Conservation (phyloP, 2,113 vertebrate genomes). For the Tapirus terrestris region DNA sequence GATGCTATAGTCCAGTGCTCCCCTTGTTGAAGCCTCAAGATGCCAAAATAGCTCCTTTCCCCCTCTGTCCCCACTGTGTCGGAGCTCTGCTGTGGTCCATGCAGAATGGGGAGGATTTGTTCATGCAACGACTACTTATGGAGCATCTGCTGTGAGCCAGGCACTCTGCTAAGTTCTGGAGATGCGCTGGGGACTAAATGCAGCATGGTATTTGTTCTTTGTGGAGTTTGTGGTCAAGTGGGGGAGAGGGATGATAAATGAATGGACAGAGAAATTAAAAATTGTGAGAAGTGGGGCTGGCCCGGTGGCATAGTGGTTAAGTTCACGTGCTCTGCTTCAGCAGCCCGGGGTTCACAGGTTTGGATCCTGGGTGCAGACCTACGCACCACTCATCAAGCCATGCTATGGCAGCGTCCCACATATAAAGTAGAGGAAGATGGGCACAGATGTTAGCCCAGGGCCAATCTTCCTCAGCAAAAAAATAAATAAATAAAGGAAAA, state of each 20-base stretch:
- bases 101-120: background rate
- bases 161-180: background rate
- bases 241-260: background rate
- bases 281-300: background rate
- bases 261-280: background rate
- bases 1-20: background rate
- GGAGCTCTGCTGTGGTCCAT: fast-evolving
- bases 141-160: background rate
- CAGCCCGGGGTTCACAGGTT: no score
- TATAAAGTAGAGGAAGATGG: no score
- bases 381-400: no score
- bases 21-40: background rate
- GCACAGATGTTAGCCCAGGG: no score
- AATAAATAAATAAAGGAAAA: background rate
- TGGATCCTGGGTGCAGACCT: no score
- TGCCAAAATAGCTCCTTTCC: background rate
- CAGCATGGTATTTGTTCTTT: background rate
- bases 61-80: background rate
- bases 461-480: no score
- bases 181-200: background rate
- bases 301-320: no score
- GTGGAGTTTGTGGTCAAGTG: background rate
- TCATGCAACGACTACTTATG: background rate
- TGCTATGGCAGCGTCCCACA: no score
- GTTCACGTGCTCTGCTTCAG: no score